phyloP scores from a whole-genome alignment of 2,113 vertebrate genomes.

The Hucho hucho region DNA sequence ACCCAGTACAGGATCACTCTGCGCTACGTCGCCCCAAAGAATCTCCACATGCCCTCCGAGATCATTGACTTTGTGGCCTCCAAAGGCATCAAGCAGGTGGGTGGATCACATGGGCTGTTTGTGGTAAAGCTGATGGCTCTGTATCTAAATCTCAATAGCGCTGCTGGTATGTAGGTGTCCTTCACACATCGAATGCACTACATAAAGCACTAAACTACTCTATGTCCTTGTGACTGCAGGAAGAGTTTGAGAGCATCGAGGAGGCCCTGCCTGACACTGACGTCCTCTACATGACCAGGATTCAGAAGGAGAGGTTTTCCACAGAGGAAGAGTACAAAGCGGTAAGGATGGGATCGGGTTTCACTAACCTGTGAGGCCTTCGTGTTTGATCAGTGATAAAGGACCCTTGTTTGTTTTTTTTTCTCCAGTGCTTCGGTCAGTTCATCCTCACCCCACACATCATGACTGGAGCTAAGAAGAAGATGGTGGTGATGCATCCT shows the following conservation, averaged over 20 bases:
- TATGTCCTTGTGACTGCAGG: slow-evolving; percentile 67
- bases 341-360: slow-evolving; percentile 69
- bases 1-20: slow-evolving; percentile 92
- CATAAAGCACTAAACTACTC: neutral
- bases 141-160: neutral
- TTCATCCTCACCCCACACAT: slow-evolving; percentile 96
- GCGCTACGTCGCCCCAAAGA: slow-evolving; percentile 88
- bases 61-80: slow-evolving; percentile 88
- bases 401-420: neutral
- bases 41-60: slow-evolving; percentile 85
- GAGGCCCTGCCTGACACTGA: slow-evolving; percentile 92
- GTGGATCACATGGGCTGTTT: neutral
- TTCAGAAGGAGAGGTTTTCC: slow-evolving; percentile 92
- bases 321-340: slow-evolving; percentile 83
- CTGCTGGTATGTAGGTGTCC: no score
- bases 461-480: slow-evolving; percentile 95
- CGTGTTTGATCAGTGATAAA: neutral
- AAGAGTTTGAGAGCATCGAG: slow-evolving; percentile 93
- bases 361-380: no score
- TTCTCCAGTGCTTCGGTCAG: slow-evolving; percentile 88
- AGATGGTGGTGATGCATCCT: slow-evolving; percentile 99
- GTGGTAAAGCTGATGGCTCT: neutral
- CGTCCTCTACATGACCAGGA: slow-evolving; percentile 94
- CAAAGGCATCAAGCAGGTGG: slow-evolving; percentile 92
- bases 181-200: no score